Evolutionary conservation across 92 coral and sea anemone species (phyloP).

Genomic region (Epizoanthus rinbou): DNA sequence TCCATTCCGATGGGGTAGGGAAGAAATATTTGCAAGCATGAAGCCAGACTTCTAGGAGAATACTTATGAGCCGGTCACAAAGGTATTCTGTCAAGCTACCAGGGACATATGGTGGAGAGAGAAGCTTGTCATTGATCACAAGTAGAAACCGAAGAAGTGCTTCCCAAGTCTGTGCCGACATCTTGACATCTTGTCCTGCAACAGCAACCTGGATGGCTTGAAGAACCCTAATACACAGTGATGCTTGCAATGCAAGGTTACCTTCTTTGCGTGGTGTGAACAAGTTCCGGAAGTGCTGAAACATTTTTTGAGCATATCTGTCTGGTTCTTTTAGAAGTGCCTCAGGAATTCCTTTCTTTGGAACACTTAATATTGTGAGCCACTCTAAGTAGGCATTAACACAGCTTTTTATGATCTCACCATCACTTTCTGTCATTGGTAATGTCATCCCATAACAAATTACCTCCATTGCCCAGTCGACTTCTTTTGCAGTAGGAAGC

Average conservation of each 20-base stretch:
- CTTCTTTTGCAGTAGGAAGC: slow-evolving; percentile 65
- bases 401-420: slow-evolving; percentile 93
- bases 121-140: slow-evolving; percentile 77
- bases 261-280: slow-evolving; percentile 81
- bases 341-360: slow-evolving; percentile 82
- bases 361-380: slow-evolving; percentile 71
- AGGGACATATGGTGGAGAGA: slow-evolving; percentile 87
- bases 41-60: slow-evolving; percentile 92
- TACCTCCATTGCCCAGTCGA: slow-evolving; percentile 98
- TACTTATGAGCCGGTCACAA: slow-evolving; percentile 79
- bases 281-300: slow-evolving; percentile 92
- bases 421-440: slow-evolving; percentile 89
- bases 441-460: slow-evolving; percentile 89
- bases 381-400: slow-evolving; percentile 89
- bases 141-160: slow-evolving; percentile 82
- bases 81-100: slow-evolving; percentile 95
- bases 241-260: slow-evolving; percentile 93
- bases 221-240: slow-evolving; percentile 82
- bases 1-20: slow-evolving; percentile 96
- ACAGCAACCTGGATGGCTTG: slow-evolving; percentile 78
- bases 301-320: slow-evolving; percentile 76
- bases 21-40: slow-evolving; percentile 85
- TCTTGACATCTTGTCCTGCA: slow-evolving; percentile 56
- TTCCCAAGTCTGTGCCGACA: slow-evolving; percentile 87
- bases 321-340: slow-evolving; percentile 79